Base-by-base conservation (phyloP, 1,140 invertebrate species). In the Paraescarpia echinospica region DNA sequence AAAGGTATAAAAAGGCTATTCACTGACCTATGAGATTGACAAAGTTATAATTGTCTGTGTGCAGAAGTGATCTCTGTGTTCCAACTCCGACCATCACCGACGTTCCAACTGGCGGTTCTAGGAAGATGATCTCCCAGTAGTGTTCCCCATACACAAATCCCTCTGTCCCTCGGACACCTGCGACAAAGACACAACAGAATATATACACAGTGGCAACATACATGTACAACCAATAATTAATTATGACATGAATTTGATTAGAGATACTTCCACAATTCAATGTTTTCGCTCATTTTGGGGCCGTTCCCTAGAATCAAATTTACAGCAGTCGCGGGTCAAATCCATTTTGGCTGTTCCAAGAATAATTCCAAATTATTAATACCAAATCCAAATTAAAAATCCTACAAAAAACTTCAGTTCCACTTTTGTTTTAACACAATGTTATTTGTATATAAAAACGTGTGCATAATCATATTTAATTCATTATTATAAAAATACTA, bases 51-150 rank as follows among this genome's bases (percentile, higher is more conserved):
- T 94, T 93, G 8, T 94, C 92, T 41, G 93, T 93, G 34, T 93
- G 93, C 8, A 95, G 93, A 6, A 93, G 34, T 34, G 94, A 93
- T 41, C 93, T 92, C n/a, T 93, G 92, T 92, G 95, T 95, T n/a
- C 95, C 95, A 1, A 95, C 94, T 27, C 95, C 95, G 51, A 95
- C 93, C 95, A 95, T 95, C 0, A 95, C 94, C 35, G 95, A 95
- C 91, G 94, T 94, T 4, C 95, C 95, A 92, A 34, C 89, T 33
- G 94, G 94, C 33, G 95, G 94, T 90, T 95, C 94, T 34, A 95
- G 92, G 90, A 95, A 95, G 48, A 94, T 93, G 34, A 95, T 93
- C 92, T 95, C 95, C 95, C 95, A 95, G 35, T 94, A 95, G 91
- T 95, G 94, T 93, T 94, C 93, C 33, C 95, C 95, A 90, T 94